Percentiles rank a stretch among this genome's conserved stretches.
These are phyloP conservation scores for Jordanella pulchra DNA, from an alignment of 2,797 vertebrate species.

Conservation along the genomic window DNA sequence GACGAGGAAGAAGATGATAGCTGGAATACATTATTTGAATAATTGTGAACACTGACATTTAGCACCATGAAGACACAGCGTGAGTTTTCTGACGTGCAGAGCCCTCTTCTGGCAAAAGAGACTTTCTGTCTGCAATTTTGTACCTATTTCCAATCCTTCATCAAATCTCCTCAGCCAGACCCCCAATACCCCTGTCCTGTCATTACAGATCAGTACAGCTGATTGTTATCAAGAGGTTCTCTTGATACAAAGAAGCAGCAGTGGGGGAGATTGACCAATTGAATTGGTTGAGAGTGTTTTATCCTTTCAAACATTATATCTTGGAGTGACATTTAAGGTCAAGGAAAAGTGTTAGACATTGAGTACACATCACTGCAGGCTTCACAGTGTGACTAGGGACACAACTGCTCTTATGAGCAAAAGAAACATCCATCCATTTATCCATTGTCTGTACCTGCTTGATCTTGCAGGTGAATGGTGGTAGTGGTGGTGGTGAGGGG, in stretches of 20 bases:
- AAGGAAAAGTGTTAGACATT: constrained; percentile 26
- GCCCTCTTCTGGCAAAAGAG: constrained; percentile 79
- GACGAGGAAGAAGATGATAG: constrained; percentile 34
- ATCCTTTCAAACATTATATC: constrained; percentile 19
- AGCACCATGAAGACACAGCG: constrained; percentile 17
- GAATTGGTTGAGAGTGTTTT: constrained; percentile 21
- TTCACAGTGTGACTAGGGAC: constrained; percentile 5
- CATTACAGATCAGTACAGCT: constrained; percentile 65
- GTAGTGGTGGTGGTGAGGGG: too few species aligned
- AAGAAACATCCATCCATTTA: neutral
- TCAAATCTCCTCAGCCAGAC: constrained; percentile 38
- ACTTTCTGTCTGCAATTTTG: constrained; percentile 48
- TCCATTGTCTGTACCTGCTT: too few species aligned
- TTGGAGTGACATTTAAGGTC: constrained; percentile 28
- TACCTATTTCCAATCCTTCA: constrained; percentile 46
- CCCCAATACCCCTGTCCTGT: constrained; percentile 34
- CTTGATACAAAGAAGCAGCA: constrained; percentile 38
- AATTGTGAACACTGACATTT: constrained; percentile 38
- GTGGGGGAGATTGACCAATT: constrained; percentile 39
- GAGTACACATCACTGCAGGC: constrained; percentile 9
- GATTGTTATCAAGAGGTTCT: constrained; percentile 56
- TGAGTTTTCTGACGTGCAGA: constrained; percentile 78
- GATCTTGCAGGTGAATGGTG: too few species aligned
- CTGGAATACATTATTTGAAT: constrained; percentile 42
- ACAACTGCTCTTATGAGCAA: constrained; percentile 11